Conservation (phyloP, 1,140 invertebrate species). For the Drosophila obscura region DNA sequence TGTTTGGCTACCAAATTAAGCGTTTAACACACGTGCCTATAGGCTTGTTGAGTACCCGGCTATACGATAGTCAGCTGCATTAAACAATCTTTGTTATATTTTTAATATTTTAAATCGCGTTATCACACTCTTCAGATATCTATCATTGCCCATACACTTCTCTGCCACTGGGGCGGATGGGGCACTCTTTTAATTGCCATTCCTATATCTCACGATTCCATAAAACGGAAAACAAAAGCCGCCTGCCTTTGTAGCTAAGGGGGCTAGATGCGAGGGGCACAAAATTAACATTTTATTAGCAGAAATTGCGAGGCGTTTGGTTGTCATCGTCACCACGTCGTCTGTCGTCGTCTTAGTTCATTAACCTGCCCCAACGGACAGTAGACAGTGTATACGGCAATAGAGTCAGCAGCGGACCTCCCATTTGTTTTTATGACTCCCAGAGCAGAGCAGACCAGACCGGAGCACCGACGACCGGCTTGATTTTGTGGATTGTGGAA, state of each 20-base stretch:
- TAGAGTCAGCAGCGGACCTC: conserved; percentile 23
- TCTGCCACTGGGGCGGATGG: too few relatives aligned
- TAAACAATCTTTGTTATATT: too few relatives aligned
- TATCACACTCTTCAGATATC: too few relatives aligned
- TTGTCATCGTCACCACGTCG: conserved; percentile 31
- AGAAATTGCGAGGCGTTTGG: conserved; percentile 52
- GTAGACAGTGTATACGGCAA: conserved; percentile 1
- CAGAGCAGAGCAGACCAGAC: conserved; percentile 8
- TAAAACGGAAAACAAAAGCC: conserved; percentile 15
- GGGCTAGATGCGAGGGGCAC: neutral
- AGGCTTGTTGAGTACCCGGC: too few relatives aligned
- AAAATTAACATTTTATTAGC: conserved; percentile 75
- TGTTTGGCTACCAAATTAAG: too few relatives aligned
- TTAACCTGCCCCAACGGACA: conserved; percentile 58
- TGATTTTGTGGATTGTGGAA: conserved; percentile 31
- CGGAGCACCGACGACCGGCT: neutral
- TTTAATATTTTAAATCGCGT: too few relatives aligned
- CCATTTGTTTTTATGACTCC: conserved; percentile 70
- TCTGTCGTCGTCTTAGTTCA: conserved; percentile 50
- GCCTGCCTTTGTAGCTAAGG: too few relatives aligned
- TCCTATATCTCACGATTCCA: conserved; percentile 16
- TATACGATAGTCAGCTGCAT: too few relatives aligned
- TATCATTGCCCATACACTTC: too few relatives aligned
- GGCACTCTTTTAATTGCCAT: too few relatives aligned
- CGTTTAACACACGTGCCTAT: too few relatives aligned